phyloP scores from a whole-genome alignment of 2,797 vertebrate genomes.

The Notoglanidium macrostoma region DNA sequence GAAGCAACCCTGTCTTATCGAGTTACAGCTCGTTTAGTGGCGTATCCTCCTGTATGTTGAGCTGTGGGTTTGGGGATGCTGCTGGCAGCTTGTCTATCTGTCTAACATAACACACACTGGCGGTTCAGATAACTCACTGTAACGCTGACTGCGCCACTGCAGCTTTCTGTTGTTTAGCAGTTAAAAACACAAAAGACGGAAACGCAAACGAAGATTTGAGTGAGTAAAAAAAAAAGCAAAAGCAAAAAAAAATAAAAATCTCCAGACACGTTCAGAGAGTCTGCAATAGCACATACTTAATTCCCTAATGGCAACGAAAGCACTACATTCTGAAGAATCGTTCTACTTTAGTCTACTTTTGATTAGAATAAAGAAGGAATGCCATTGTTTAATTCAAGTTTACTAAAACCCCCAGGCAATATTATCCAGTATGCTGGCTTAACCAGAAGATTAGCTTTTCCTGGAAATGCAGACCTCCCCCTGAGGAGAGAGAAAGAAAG shows the following conservation, averaged over 20 bases:
- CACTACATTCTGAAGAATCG: not conserved
- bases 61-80: not conserved
- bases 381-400: not conserved
- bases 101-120: not conserved
- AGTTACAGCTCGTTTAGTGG: not conserved
- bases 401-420: not conserved
- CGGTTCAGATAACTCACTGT: not conserved
- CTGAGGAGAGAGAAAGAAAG: not conserved
- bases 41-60: not conserved
- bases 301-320: not conserved
- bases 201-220: not conserved
- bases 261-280: not conserved
- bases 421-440: not conserved
- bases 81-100: not conserved
- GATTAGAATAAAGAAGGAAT: no score
- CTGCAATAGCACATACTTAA: not conserved
- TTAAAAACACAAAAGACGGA: not conserved
- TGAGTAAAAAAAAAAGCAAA: not conserved
- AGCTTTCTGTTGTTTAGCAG: no score
- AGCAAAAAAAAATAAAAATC: not conserved
- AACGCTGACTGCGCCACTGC: no score
- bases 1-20: not conserved
- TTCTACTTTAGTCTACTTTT: not conserved
- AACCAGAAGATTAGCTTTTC: not conserved
- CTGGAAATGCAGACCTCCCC: not conserved